Conservation (phyloP, 2,888 invertebrate genomes). For the Yponomeuta sedellus region DNA sequence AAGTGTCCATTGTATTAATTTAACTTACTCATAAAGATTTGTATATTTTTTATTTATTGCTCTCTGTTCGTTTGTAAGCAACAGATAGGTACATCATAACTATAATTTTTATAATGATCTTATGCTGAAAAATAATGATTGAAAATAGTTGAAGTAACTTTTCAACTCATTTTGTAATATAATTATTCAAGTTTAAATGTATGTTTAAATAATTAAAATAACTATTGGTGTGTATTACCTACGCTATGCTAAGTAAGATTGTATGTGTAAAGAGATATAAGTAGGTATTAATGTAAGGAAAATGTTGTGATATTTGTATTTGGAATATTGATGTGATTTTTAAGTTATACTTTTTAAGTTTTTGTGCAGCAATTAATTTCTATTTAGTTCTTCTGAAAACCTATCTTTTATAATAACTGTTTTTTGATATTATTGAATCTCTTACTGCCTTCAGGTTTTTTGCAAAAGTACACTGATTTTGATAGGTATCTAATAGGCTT, state of each 20-base stretch:
- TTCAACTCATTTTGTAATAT: slow-evolving; percentile 35
- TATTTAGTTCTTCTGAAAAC: too few relatives aligned
- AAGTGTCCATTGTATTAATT: slow-evolving; percentile 52
- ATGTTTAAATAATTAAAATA: slow-evolving; percentile 47
- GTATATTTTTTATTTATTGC: slow-evolving; percentile 41
- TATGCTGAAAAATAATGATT: background rate
- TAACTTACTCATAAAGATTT: slow-evolving; percentile 24
- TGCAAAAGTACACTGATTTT: slow-evolving; percentile 15
- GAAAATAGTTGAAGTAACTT: background rate
- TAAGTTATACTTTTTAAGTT: slow-evolving; percentile 19
- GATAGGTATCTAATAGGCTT: slow-evolving; percentile 19
- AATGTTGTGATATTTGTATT: slow-evolving; percentile 77
- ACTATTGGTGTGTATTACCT: slow-evolving; percentile 45
- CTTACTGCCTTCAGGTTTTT: background rate
- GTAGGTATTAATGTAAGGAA: slow-evolving; percentile 51
- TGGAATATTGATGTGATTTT: slow-evolving; percentile 62
- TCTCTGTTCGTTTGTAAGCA: slow-evolving; percentile 33
- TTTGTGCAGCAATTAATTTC: too few relatives aligned
- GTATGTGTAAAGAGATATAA: slow-evolving; percentile 67
- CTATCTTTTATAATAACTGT: too few relatives aligned
- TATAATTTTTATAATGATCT: slow-evolving; percentile 3
- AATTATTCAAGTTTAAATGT: slow-evolving; percentile 45
- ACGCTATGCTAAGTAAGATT: slow-evolving; percentile 29
- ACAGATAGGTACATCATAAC: background rate
- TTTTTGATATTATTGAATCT: background rate